Evolutionary conservation across 2,888 invertebrate species (phyloP), one percentile per base, ranked within the genome.

Genomic region (Exephanes ischioxanthus): DNA sequence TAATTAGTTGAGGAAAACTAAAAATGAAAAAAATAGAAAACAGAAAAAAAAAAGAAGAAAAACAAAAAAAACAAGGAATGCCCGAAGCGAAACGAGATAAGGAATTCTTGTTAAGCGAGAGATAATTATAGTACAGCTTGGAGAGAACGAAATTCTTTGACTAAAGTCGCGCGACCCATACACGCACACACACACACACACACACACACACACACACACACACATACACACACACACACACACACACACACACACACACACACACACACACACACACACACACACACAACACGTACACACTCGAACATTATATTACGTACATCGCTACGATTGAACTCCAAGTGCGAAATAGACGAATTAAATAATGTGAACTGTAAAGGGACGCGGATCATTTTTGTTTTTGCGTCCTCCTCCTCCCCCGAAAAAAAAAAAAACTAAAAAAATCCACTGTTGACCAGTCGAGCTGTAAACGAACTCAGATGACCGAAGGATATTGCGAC

Each of bases 1-100:
- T 87, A 87, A 87, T 89, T 88, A 88, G 86, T 88, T 86, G 84
- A 84, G 33, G 67, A 16, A 75, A 55, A 48, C n/a, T 22, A 53
- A 48, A 19, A 67, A 26, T 61, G 55, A 19, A 37, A 41, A 51
- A 19, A 11, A 61, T 33, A 37, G 22, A 45, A 83, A 48, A 51
- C 11, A n/a, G 55, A 37, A 33, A 37, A 58, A 37, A 58, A 79
- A 33, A 53, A 3, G 14, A 45, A 45, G 14, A 19, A 9, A 68
- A 51, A 37, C 22, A 45, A 78, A 26, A 51, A 22, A n/a, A 37
- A 26, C 67, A 33, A 53, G 19, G 45, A 45, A 77, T 16, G 30
- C n/a, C 83, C 82, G 70, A 84, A 87, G 76, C 80, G 80, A 86
- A 86, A 88, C 81, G 84, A 86, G 58, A 9, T 58, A 58, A 58